Evolutionary conservation across 2,888 invertebrate species (phyloP).

Genomic region (Hemistola chrysoprasaria): DNA sequence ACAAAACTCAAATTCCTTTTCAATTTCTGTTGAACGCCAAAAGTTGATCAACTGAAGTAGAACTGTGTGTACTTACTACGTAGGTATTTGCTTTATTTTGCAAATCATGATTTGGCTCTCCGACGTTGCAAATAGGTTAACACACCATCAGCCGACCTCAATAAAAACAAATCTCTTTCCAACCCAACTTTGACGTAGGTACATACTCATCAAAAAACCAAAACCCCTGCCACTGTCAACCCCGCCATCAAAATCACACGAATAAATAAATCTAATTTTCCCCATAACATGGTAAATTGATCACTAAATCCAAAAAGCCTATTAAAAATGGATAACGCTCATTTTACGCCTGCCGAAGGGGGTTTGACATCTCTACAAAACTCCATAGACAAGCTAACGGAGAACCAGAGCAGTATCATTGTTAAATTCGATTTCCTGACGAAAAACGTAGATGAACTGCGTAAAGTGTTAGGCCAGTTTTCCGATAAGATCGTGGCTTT

Average conservation of each 20-base stretch:
- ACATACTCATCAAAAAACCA: constrained; percentile 1
- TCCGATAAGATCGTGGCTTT: constrained; percentile 52
- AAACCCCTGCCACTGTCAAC: constrained; percentile 5
- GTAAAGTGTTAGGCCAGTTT: constrained; percentile 43
- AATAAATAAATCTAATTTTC: constrained; percentile 2
- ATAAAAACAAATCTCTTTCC: no score
- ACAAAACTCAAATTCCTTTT: no score
- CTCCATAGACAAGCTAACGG: constrained; percentile 52
- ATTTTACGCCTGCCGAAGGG: constrained; percentile 3
- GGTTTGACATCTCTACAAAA: constrained; percentile 41
- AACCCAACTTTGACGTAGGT: no score
- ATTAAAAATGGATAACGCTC: constrained; percentile 15
- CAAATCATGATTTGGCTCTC: no score
- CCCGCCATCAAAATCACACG: neutral
- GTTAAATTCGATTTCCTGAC: constrained; percentile 55
- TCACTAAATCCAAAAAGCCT: neutral
- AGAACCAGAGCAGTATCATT: constrained; percentile 48
- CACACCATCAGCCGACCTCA: no score
- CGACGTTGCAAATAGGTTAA: no score
- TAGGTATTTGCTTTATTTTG: no score
- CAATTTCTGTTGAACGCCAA: no score
- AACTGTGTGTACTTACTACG: no score
- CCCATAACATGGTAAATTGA: constrained; percentile 22
- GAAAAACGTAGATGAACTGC: constrained; percentile 57
- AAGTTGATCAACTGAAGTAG: no score